Evolutionary conservation across 2,888 invertebrate species (phyloP), one percentile per base, ranked within the genome.

Genomic region (Cistogaster globosa): DNA sequence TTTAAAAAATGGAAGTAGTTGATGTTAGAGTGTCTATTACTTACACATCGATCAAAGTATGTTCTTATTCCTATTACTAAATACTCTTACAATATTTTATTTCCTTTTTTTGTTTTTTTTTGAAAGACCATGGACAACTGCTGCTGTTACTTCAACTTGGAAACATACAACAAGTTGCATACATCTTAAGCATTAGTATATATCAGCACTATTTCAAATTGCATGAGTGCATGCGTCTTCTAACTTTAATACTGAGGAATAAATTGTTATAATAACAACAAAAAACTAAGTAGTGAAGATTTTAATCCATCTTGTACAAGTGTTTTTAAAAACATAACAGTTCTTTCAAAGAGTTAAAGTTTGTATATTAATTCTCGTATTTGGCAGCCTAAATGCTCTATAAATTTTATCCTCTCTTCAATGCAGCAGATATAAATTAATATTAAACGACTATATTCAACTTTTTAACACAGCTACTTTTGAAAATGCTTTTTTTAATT

Each of bases 11-110:
- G 20, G 26, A 67, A 55, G 42, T 22, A 67, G 45, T 45, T 67
- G 72, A 42, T 80, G 74, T 45, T 62, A 26, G 45, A 68, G 60
- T 18, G 60, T 60, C 68, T 77, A 77, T 68, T 60, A 77, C 60
- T 74, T 62, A 55, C 51, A 68, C 74, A 68, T 74, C 80, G 80
- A 74, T 80, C 80, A 74, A 68, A 80, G 67, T 68, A 55, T 77
- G 60, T 62, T 67, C 36, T n/a, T 60, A 60, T 60, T 51, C 65
- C 58, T 72, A 68, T 80, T 55, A 74, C 74, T 60, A 67, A 67
- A 67, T 74, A 53, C 20, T 68, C 38, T 18, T 51, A 36, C 26
- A 57, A 72, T 51, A 57, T 18, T 18, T 65, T 26, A n/a, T n/a
- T n/a, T n/a, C n/a, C n/a, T n/a, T n/a, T n/a, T n/a, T n/a, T n/a